Evolutionary conservation across 2,797 vertebrate genomes (phyloP), one percentile per base, ranked within the genome.

Genomic region (Spheniscus humboldti): DNA sequence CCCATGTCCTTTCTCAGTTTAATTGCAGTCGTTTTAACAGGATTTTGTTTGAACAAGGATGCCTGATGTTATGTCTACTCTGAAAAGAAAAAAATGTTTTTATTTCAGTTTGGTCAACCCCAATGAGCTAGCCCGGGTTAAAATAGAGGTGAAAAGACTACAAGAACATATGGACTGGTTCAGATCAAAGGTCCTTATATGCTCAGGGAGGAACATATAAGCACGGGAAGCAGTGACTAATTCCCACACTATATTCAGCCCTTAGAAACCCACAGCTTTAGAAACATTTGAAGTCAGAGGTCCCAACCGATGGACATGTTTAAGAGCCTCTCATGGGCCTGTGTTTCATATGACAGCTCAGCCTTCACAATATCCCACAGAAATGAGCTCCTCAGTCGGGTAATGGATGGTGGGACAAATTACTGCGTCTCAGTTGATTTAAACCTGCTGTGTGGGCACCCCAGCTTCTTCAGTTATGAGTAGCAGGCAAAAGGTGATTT

Each of bases 1-100:
- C 64, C 50, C 66, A 13, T 4, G n/a, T 47, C 55, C n/a, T 91
- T 78, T 52, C 91, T 57, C 4, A 8, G 30, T 88, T 79, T 84
- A 68, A 81, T 6, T 92, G 73, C 63, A 59, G 86, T 10, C 31
- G 2, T 55, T 80, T 88, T 41, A 56, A 33, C n/a, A 69, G 73
- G 62, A 18, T 67, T 94, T 93, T 95, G 22, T 92, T 96, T 92
- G 59, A 95, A 90, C 45, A 74, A 52, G 53, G 69, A 12, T 67
- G 24, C 78, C 31, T 79, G 47, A 71, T 85, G 78, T 91, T 96
- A 67, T 79, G 68, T 69, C 89, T 93, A 28, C 23, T 16, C 27
- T 18, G 43, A 87, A 89, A 91, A 84, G 14, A 19, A 66, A 47
- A 77, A 69, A 28, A 18, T 2, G 3, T 4, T 78, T 93, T 67